Percentiles rank a stretch among this genome's conserved stretches.
Conservation (phyloP, 2,888 invertebrate species). For the Mythimna loreyi region DNA sequence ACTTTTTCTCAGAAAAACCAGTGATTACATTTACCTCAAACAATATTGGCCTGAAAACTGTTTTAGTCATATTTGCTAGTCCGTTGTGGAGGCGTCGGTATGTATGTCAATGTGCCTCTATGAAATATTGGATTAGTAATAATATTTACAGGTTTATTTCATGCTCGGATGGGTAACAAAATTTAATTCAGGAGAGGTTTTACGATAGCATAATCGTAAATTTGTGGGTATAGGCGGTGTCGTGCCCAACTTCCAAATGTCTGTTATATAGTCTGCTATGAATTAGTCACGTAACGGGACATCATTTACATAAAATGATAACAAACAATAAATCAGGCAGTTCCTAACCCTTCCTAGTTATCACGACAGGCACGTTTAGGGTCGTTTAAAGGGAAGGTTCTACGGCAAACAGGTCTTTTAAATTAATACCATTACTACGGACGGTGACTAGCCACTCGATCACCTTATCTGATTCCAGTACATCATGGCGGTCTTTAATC, state of each 20-base stretch:
- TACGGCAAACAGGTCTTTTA: constrained; percentile 6
- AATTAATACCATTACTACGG: constrained; percentile 7
- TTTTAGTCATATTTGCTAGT: neutral
- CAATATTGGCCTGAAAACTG: neutral
- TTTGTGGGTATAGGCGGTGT: neutral
- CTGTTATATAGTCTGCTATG: neutral
- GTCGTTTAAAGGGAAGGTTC: neutral
- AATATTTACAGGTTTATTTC: constrained; percentile 19
- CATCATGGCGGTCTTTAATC: constrained; percentile 14
- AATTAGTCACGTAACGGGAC: constrained; percentile 33
- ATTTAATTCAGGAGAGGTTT: constrained; percentile 11
- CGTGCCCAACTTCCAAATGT: neutral
- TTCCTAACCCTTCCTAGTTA: constrained; percentile 15
- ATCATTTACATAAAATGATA: constrained; percentile 35
- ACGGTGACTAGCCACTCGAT: constrained; percentile 3
- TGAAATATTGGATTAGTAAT: constrained; percentile 3
- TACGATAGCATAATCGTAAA: constrained; percentile 17
- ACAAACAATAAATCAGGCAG: constrained; percentile 29
- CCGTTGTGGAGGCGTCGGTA: neutral
- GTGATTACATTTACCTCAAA: constrained; percentile 1
- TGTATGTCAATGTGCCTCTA: neutral
- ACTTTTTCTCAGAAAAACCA: constrained; percentile 19
- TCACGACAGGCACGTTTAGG: constrained; percentile 29
- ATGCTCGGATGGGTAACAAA: neutral
- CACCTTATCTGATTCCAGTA: constrained; percentile 27